Base-by-base conservation (phyloP, 2,113 vertebrate species). In the Neopipo cinnamomea region DNA sequence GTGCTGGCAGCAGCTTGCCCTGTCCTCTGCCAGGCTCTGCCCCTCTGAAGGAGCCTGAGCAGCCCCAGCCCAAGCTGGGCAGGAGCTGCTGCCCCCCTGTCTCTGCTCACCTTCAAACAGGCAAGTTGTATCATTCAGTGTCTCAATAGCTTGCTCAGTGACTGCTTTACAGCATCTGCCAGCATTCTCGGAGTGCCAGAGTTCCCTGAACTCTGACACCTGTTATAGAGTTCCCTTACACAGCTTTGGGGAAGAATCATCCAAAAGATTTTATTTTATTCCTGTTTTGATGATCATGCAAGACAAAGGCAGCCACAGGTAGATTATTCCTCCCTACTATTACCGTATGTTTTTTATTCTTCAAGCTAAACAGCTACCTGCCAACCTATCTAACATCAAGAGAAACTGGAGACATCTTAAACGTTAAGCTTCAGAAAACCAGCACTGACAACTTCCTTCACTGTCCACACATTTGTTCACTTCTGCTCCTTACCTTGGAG, bases 41-140 rank as follows among this genome's bases (percentile, higher is more conserved):
- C 80, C 42, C 55, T 27, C 68, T 3, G 0, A 50, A 21, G 61
- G 39, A 61, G 67, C 53, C 30, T 0, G 0, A n/a, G 24, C 50
- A 76, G 53, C 59, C 62, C 58, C 3, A 2, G 61, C 30, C 59
- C 4, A 0, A 25, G 30, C 22, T 16, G 16, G 14, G 41, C 59
- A 35, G 50, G 63, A 83, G 33, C 52, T 4, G 1, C 37, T 31
- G 50, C 11, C 8, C 55, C 52, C 21, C 72, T 21, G 25, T 18
- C 39, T 56, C 58, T 24, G 28, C 25, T 21, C 77, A 33, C 61
- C 46, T 37, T n/a, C 80, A 42, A 15, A 9, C 0, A 0, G n/a
- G 18, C 33, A 39, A 8, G 27, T 33, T 2, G 0, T 4, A 8
- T 6, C 3, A 2, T 2, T 44, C 83, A 5, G 11, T 0, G 6